These are phyloP conservation scores for Lepidurus arcticus DNA, from an alignment of 1,140 invertebrate genomes.

Conservation along the genomic window DNA sequence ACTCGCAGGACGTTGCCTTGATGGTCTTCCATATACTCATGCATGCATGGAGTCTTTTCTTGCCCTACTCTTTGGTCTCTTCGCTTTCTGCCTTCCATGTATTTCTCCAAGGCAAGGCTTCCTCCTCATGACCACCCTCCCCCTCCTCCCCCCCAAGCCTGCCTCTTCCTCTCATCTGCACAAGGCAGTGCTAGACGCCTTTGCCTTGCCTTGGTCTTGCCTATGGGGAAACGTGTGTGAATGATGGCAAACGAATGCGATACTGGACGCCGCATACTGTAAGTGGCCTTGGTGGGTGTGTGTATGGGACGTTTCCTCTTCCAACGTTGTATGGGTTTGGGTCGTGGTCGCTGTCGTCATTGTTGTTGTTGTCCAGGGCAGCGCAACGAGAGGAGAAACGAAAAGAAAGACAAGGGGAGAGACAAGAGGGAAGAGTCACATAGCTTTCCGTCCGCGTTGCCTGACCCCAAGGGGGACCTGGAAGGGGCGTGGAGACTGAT, in stretches of 20 bases:
- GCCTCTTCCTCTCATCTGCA: neutral
- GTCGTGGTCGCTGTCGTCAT: neutral
- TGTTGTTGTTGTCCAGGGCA: neutral
- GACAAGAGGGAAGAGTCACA: constrained; percentile 2
- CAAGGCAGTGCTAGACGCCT: neutral
- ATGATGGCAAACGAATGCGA: constrained; percentile 19
- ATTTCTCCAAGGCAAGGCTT: neutral
- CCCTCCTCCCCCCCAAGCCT: neutral
- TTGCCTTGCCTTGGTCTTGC: neutral
- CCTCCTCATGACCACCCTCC: neutral
- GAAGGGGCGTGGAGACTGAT: constrained; percentile 20
- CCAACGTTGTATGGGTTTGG: neutral
- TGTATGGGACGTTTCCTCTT: constrained; percentile 1
- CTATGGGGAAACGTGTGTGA: constrained; percentile 20
- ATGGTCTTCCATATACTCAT: neutral
- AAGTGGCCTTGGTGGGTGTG: neutral
- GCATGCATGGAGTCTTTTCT: neutral
- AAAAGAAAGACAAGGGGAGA: neutral
- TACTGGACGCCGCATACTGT: neutral
- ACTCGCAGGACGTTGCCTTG: neutral
- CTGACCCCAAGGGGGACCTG: constrained; percentile 20
- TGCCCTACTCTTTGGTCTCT: neutral
- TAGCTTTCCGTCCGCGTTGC: neutral
- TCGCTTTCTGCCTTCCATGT: neutral
- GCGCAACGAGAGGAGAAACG: neutral